These are phyloP conservation scores for Callaeas wilsoni DNA, from an alignment of 2,113 vertebrate species.

Conservation along the genomic window DNA sequence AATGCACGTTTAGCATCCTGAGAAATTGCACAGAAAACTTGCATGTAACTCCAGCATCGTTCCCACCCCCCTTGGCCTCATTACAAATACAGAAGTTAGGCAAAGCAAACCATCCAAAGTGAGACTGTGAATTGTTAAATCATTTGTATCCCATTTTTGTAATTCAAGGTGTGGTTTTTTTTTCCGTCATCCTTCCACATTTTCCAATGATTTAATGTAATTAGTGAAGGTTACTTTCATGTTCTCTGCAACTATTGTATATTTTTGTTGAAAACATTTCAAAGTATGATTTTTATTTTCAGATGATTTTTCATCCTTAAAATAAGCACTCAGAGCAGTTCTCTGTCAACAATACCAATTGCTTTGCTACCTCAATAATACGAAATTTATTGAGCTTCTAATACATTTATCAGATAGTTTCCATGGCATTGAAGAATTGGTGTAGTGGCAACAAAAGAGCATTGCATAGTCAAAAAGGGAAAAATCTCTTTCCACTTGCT, in stretches of 20 bases:
- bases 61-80: not conserved
- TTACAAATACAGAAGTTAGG: not conserved
- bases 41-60: not conserved
- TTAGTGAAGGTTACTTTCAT: not conserved
- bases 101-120: not conserved
- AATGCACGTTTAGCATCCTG: not conserved
- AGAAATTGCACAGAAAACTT: not conserved
- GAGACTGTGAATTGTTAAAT: not conserved
- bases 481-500: not conserved
- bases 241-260: not conserved
- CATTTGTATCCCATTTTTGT: not conserved
- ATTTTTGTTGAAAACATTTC: not conserved
- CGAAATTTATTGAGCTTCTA: conserved; percentile 30
- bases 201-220: not conserved
- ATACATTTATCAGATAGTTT: conserved; percentile 54
- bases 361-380: conserved; percentile 34
- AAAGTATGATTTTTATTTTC: not conserved
- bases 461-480: not conserved
- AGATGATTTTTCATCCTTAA: not conserved
- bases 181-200: not conserved
- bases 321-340: not conserved
- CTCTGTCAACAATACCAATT: conserved; percentile 14
- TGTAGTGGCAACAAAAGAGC: conserved; percentile 34
- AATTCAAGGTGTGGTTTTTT: not conserved
- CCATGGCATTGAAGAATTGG: conserved; percentile 38